These are phyloP conservation scores for Entomobrya proxima DNA, from an alignment of 2,888 invertebrate species.

Conservation along the genomic window DNA sequence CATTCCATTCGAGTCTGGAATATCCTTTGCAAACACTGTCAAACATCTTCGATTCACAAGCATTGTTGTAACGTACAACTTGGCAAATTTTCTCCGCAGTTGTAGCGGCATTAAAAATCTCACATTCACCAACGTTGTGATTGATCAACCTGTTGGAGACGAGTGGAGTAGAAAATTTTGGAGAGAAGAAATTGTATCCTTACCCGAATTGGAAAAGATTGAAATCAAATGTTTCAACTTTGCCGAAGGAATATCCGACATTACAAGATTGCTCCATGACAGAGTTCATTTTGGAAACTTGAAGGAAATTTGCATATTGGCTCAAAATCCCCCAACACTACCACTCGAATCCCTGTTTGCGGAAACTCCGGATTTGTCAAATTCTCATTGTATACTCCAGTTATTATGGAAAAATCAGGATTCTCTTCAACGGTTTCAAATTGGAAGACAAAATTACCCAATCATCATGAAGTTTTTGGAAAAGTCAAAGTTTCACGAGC, in stretches of 20 bases:
- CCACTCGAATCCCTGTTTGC: constrained; percentile 65
- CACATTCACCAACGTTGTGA: constrained; percentile 67
- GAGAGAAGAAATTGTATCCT: constrained; percentile 51
- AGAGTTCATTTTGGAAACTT: constrained; percentile 63
- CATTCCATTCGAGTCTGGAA: constrained; percentile 67
- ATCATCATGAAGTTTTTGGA: constrained; percentile 60
- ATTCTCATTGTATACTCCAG: constrained; percentile 62
- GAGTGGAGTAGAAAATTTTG: constrained; percentile 62
- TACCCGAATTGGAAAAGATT: constrained; percentile 64
- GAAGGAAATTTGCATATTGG: constrained; percentile 63
- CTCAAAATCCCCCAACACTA: constrained; percentile 71
- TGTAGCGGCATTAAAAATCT: constrained; percentile 60
- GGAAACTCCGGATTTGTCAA: constrained; percentile 40
- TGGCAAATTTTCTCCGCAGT: constrained; percentile 68
- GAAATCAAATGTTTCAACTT: constrained; percentile 72
- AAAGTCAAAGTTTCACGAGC: background rate
- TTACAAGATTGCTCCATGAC: constrained; percentile 65
- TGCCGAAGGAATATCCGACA: constrained; percentile 67
- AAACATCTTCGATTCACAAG: constrained; percentile 67
- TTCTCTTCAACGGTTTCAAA: constrained; percentile 53
- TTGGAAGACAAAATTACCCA: constrained; percentile 62
- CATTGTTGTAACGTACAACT: constrained; percentile 73
- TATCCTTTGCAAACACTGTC: constrained; percentile 65
- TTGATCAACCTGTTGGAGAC: constrained; percentile 71
- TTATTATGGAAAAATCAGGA: constrained; percentile 55